These are phyloP conservation scores for Xestia sexstrigata DNA, from an alignment of 2,888 invertebrate species.

Conservation along the genomic window DNA sequence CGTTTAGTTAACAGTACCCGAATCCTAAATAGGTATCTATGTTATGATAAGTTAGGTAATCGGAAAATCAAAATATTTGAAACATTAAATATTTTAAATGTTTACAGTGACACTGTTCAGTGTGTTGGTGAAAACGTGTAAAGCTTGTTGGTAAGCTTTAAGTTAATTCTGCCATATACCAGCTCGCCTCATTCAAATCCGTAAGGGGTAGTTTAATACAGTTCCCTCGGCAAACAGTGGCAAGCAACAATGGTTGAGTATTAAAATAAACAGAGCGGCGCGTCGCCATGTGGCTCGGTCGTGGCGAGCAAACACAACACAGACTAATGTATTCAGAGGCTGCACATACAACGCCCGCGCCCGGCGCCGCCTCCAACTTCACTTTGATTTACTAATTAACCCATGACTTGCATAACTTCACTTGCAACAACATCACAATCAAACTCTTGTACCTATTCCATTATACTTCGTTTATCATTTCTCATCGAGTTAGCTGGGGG, in stretches of 20 bases:
- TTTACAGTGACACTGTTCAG: not conserved
- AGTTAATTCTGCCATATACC: slow-evolving; percentile 68
- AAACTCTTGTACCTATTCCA: slow-evolving; percentile 58
- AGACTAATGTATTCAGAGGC: slow-evolving; percentile 87
- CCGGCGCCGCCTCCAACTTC: slow-evolving; percentile 68
- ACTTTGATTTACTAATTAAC: slow-evolving; percentile 78
- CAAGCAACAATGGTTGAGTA: slow-evolving; percentile 88
- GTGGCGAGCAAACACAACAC: slow-evolving; percentile 83
- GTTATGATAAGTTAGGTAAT: not conserved
- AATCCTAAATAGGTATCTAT: not conserved
- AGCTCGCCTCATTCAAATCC: slow-evolving; percentile 75
- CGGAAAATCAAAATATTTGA: not conserved
- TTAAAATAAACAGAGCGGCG: slow-evolving; percentile 89
- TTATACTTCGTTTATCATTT: slow-evolving; percentile 66
- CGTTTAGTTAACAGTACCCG: not conserved
- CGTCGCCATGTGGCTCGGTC: slow-evolving; percentile 87
- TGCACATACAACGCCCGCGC: slow-evolving; percentile 71
- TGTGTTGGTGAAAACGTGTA: not conserved
- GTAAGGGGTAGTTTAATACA: slow-evolving; percentile 84
- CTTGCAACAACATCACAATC: slow-evolving; percentile 58
- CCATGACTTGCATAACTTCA: slow-evolving; percentile 66
- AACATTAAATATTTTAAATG: not conserved
- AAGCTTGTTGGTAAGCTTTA: slow-evolving; percentile 45
- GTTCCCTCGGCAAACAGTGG: slow-evolving; percentile 84
- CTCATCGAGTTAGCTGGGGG: slow-evolving; percentile 77